Conservation (phyloP, 2,113 vertebrate species). For the Lathamus discolor region DNA sequence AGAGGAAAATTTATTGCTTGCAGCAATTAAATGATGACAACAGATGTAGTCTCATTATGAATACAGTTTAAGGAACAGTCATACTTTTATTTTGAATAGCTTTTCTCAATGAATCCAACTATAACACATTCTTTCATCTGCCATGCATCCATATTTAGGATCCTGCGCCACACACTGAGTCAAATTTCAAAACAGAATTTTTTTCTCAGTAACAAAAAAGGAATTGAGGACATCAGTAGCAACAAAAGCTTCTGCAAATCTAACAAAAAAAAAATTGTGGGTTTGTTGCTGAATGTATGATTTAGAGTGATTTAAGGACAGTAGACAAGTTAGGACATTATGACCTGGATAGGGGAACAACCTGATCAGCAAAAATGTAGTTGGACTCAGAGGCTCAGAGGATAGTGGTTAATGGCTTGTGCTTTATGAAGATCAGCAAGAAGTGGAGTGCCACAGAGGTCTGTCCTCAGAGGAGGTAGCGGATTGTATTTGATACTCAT, state of each 20-base stretch:
- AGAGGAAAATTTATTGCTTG: not conserved
- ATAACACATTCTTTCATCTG: not conserved
- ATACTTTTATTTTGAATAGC: not conserved
- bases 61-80: not conserved
- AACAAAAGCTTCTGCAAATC: not conserved
- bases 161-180: not conserved
- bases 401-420: not conserved
- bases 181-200: not conserved
- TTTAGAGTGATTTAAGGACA: not conserved
- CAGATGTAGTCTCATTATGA: not conserved
- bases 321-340: not conserved
- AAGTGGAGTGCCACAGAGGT: not conserved
- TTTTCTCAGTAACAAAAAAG: not conserved
- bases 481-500: not conserved
- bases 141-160: not conserved
- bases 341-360: not conserved
- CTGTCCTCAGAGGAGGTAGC: not conserved
- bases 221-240: not conserved
- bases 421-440: not conserved
- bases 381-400: not conserved
- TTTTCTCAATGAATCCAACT: not conserved
- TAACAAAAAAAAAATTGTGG: accelerated
- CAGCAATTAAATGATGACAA: not conserved
- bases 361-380: not conserved
- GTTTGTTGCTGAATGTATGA: not conserved